phyloP scores from a whole-genome alignment of 1,140 invertebrate genomes.

The Cydia strobilella region DNA sequence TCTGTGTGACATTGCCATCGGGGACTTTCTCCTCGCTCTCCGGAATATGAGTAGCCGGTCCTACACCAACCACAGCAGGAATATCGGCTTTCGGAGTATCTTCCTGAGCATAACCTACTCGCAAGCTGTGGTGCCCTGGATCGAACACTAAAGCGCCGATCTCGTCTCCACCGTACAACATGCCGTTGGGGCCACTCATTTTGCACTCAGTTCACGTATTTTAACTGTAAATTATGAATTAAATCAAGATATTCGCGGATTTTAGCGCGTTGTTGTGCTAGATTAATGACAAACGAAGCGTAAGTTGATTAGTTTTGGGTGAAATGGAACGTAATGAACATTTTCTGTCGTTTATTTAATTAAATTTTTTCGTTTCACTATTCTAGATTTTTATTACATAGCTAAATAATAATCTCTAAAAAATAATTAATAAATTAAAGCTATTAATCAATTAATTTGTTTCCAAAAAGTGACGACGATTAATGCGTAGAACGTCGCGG shows the following conservation, averaged over 20 bases:
- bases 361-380: neutral
- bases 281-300: conserved; percentile 12
- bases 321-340: neutral
- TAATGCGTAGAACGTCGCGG: neutral
- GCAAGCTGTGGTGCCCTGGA: conserved; percentile 84
- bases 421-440: neutral
- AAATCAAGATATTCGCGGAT: neutral
- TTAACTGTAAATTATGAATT: neutral
- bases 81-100: conserved; percentile 96
- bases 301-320: neutral
- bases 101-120: conserved; percentile 95
- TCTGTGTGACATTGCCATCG: conserved; percentile 81
- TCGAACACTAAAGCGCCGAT: conserved; percentile 99
- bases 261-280: conserved; percentile 13
- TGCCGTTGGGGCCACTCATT: conserved; percentile 81
- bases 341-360: neutral
- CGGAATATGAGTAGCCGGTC: conserved; percentile 81
- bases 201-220: conserved; percentile 17
- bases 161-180: conserved; percentile 96
- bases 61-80: conserved; percentile 90
- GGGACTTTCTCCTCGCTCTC: conserved; percentile 84
- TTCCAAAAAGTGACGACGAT: neutral
- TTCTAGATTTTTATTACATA: too few species aligned
- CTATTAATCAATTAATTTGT: neutral
- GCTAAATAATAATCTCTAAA: too few species aligned